Percentiles rank a stretch among this genome's conserved stretches.
phyloP scores from a whole-genome alignment of 23 tunicate genomes.

The Styela clava region DNA sequence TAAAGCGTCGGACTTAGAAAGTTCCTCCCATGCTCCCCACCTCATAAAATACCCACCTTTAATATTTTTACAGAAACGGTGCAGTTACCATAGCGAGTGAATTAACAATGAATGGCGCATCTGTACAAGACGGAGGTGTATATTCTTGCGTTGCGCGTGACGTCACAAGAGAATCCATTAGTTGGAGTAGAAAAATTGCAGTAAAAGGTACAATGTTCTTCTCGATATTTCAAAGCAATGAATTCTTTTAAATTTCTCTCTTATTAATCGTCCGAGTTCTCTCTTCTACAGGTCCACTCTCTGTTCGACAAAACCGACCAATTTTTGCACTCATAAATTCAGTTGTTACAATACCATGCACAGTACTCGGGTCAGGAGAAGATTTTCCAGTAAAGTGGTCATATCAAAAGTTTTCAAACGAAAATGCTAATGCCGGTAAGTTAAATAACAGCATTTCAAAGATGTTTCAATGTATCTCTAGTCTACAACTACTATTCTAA shows the following conservation, averaged over 20 bases:
- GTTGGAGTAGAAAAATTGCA: slow-evolving; percentile 22
- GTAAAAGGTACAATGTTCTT: slow-evolving; percentile 12
- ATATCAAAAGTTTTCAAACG: slow-evolving; percentile 10
- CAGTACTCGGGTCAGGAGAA: slow-evolving; percentile 9
- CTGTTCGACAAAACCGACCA: slow-evolving; percentile 22
- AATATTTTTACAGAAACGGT: background rate
- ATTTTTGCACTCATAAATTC: slow-evolving; percentile 9
- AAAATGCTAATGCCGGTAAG: background rate
- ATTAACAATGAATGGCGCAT: slow-evolving; percentile 11
- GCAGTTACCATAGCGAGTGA: slow-evolving; percentile 8
- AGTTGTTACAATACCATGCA: slow-evolving; percentile 30
- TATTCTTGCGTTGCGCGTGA: slow-evolving; percentile 26
- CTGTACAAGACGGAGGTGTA: slow-evolving; percentile 22
- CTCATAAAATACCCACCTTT: too few relatives aligned
- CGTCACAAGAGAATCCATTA: background rate
- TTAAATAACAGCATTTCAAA: background rate
- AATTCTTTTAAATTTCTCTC: too few relatives aligned
- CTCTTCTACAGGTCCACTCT: slow-evolving; percentile 16
- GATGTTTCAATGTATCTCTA: background rate
- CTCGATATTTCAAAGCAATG: too few relatives aligned
- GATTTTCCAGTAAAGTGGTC: slow-evolving; percentile 15
- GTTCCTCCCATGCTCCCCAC: too few relatives aligned
- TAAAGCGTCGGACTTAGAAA: too few relatives aligned
- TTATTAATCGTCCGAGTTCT: too few relatives aligned
- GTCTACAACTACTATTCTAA: background rate